Evolutionary conservation across 2,888 invertebrate genomes (phyloP).

Genomic region (Adelognathus sp.): DNA sequence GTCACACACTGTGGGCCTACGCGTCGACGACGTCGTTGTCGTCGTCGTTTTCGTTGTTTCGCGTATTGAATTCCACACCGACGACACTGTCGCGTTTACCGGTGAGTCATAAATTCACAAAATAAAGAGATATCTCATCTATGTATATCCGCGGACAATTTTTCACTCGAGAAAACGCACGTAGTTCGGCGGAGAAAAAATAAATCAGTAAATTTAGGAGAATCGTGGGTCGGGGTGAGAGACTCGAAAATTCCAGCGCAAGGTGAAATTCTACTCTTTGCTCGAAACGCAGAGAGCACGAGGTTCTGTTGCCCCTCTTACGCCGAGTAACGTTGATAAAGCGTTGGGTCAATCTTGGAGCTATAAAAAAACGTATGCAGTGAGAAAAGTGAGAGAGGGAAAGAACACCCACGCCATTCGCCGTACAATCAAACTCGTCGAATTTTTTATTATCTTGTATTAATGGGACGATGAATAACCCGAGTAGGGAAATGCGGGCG

Average conservation of each 20-base stretch:
- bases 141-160: background rate
- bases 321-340: background rate
- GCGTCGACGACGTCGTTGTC: background rate
- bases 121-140: background rate
- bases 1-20: no score
- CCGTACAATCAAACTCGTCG: no score
- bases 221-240: background rate
- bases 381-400: background rate
- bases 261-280: background rate
- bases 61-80: background rate
- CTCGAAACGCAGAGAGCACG: background rate
- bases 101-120: background rate
- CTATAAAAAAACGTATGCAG: slow-evolving; percentile 5
- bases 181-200: background rate
- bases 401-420: slow-evolving; percentile 13
- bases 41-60: background rate
- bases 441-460: no score
- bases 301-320: background rate
- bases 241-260: background rate
- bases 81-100: background rate
- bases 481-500: no score
- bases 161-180: background rate
- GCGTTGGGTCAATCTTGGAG: background rate
- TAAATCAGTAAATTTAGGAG: background rate
- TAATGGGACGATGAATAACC: no score